A percentile compares a stretch with the other conserved stretches of the same genome.
These are phyloP conservation scores for Pipistrellus nathusii DNA, from an alignment of 2,797 vertebrate genomes.

Conservation along the genomic window DNA sequence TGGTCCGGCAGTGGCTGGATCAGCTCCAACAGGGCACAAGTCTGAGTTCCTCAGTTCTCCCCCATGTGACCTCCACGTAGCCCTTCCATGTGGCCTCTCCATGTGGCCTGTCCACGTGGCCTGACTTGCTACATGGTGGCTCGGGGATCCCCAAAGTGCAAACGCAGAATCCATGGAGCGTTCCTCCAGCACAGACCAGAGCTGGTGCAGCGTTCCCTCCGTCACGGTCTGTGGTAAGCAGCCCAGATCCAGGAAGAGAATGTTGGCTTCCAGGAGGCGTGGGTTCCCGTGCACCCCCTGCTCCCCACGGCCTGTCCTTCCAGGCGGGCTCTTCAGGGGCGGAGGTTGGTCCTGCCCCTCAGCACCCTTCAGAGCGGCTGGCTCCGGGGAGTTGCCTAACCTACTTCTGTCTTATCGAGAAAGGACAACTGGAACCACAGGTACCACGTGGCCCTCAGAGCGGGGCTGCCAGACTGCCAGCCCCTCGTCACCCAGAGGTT, in stretches of 20 bases:
- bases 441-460: no score
- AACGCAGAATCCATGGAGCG: not conserved
- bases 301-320: not conserved
- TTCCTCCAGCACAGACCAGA: not conserved
- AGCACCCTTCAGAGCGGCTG: not conserved
- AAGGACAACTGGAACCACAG: not conserved
- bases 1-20: not conserved
- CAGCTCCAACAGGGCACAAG: not conserved
- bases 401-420: not conserved
- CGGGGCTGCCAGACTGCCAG: rapidly evolving
- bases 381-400: not conserved
- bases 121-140: no score
- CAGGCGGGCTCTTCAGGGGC: not conserved
- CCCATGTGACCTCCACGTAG: rapidly evolving
- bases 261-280: no score
- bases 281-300: rapidly evolving
- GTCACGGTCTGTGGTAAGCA: not conserved
- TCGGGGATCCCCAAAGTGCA: not conserved
- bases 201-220: rapidly evolving
- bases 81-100: no score
- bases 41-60: not conserved
- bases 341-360: not conserved
- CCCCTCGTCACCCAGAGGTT: not conserved
- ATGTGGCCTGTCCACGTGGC: not conserved
- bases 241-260: not conserved